A percentile compares a stretch with the other conserved stretches of the same genome.
Evolutionary conservation across 2,888 invertebrate species (phyloP).

Genomic region (Lissonota sp.): DNA sequence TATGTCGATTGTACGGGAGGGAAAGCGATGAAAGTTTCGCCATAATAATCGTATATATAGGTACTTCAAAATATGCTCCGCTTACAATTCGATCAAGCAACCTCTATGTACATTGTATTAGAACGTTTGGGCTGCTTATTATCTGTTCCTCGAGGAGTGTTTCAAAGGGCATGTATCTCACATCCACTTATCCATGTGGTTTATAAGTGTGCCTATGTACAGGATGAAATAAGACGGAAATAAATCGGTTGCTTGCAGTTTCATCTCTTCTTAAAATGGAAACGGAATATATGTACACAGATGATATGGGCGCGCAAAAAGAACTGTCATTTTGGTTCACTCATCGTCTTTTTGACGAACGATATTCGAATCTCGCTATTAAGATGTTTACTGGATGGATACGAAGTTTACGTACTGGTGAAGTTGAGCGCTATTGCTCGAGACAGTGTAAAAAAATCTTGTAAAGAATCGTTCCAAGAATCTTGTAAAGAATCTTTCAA

Average conservation of each 20-base stretch:
- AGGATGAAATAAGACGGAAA: conserved; percentile 30
- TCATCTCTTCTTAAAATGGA: conserved; percentile 28
- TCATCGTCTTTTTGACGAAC: conserved; percentile 38
- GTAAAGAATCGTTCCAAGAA: no score
- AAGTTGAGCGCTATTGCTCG: no score
- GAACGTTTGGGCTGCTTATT: conserved; percentile 26
- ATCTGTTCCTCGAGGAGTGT: conserved; percentile 29
- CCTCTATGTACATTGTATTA: conserved; percentile 19
- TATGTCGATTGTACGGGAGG: conserved; percentile 31
- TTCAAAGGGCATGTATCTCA: conserved; percentile 58
- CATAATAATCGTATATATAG: conserved; percentile 65
- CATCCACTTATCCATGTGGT: conserved; percentile 6
- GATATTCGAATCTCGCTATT: conserved; percentile 31
- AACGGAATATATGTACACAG: conserved; percentile 29
- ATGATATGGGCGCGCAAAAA: conserved; percentile 39
- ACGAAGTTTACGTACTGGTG: conserved; percentile 47
- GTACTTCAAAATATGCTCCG: conserved; percentile 28
- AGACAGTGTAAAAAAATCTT: no score
- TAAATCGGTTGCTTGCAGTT: conserved; percentile 26
- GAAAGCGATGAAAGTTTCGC: conserved; percentile 73
- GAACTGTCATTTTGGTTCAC: conserved; percentile 60
- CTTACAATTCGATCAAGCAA: conserved; percentile 21
- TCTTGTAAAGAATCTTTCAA: no score
- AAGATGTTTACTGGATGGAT: conserved; percentile 25
- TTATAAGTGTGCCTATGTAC: conserved; percentile 5